These are phyloP conservation scores for Syrmaticus mikado DNA, from an alignment of 2,113 vertebrate species.

Conservation along the genomic window DNA sequence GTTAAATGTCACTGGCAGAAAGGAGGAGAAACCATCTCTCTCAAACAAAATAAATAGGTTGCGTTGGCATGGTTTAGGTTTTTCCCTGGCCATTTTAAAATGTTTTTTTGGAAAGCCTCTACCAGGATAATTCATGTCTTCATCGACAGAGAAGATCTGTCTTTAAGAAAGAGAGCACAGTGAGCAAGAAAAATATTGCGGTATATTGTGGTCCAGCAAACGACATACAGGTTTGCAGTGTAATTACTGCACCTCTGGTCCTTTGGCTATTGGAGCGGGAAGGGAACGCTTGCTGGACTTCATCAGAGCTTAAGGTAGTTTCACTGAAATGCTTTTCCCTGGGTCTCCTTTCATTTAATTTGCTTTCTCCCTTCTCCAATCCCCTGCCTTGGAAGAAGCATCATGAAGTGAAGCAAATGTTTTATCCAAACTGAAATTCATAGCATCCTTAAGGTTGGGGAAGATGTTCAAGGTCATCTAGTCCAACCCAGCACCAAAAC, in stretches of 20 bases:
- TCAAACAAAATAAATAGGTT: conserved; percentile 23
- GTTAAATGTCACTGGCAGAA: conserved; percentile 26
- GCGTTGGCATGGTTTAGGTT: conserved; percentile 13
- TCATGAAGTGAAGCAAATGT: background rate
- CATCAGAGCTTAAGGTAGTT: conserved; percentile 46
- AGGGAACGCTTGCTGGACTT: conserved; percentile 11
- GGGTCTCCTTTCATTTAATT: background rate
- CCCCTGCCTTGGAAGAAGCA: background rate
- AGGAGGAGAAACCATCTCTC: conserved; percentile 42
- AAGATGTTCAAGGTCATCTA: no score
- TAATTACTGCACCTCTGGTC: conserved; percentile 38
- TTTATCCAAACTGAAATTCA: background rate
- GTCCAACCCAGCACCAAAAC: background rate
- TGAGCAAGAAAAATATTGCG: conserved; percentile 72
- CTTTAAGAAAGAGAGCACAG: conserved; percentile 60
- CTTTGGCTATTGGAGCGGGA: conserved; percentile 28
- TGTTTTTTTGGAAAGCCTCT: conserved; percentile 57
- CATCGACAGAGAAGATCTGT: conserved; percentile 67
- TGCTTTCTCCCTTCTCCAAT: background rate
- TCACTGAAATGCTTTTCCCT: background rate
- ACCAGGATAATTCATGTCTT: conserved; percentile 60
- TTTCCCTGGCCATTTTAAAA: conserved; percentile 55
- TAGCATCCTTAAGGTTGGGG: no score
- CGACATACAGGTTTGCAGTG: conserved; percentile 24
- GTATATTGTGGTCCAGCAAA: conserved; percentile 67